phyloP scores from a whole-genome alignment of 1,140 invertebrate genomes.

The Hylaeus volcanicus region DNA sequence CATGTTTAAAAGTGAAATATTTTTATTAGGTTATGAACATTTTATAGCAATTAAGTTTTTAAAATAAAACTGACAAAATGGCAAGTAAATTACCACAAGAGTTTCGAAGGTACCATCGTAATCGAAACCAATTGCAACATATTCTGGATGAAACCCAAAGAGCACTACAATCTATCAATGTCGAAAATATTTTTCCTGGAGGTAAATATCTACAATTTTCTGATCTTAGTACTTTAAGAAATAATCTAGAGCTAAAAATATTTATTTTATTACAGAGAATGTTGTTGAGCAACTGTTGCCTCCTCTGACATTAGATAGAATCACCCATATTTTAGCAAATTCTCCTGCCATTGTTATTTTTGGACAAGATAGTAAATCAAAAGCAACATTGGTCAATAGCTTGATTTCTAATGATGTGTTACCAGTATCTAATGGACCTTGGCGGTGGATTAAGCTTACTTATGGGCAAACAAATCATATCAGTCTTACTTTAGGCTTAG shows the following conservation, averaged over 20 bases:
- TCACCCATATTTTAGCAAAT: slow-evolving; percentile 80
- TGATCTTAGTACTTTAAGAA: background rate
- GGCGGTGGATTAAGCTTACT: slow-evolving; percentile 87
- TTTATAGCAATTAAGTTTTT: slow-evolving; percentile 13
- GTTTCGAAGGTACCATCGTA: slow-evolving; percentile 80
- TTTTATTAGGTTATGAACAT: slow-evolving; percentile 21
- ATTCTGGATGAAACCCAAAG: slow-evolving; percentile 86
- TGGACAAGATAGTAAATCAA: slow-evolving; percentile 86
- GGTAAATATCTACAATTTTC: slow-evolving; percentile 78
- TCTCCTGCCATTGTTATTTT: slow-evolving; percentile 85
- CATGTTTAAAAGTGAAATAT: background rate
- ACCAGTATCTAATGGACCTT: slow-evolving; percentile 82
- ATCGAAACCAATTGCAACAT: slow-evolving; percentile 80
- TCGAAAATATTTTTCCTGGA: slow-evolving; percentile 83
- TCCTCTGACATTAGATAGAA: slow-evolving; percentile 77
- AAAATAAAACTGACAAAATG: slow-evolving; percentile 69
- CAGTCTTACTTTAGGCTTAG: slow-evolving; percentile 86
- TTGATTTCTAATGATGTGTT: slow-evolving; percentile 85
- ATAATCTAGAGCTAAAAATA: background rate
- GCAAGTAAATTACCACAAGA: slow-evolving; percentile 80
- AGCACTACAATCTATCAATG: slow-evolving; percentile 84
- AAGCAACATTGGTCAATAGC: slow-evolving; percentile 87
- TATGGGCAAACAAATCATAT: slow-evolving; percentile 86
- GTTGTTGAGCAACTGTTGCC: slow-evolving; percentile 80
- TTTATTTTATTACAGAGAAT: slow-evolving; percentile 76